A percentile compares a stretch with the other conserved stretches of the same genome.
These are phyloP conservation scores for Lophotis ruficrista DNA, from an alignment of 2,113 vertebrate species.

Conservation along the genomic window DNA sequence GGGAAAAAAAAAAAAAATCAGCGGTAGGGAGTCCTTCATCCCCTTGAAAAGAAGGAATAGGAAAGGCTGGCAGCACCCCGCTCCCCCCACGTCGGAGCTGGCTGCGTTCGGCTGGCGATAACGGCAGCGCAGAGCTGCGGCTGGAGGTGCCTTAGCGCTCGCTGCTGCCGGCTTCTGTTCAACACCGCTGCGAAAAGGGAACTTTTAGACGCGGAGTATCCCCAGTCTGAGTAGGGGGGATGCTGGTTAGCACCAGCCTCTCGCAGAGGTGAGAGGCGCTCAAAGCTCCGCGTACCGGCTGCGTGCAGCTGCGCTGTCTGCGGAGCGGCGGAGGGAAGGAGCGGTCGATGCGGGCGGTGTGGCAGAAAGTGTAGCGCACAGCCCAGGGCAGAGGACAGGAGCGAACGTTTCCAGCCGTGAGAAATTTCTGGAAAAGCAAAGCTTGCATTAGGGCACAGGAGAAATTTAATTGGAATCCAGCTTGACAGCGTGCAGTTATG, in stretches of 20 bases:
- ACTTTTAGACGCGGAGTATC: slow-evolving; percentile 17
- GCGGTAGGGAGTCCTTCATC: slow-evolving; percentile 39
- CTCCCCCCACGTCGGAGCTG: neutral
- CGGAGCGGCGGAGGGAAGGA: neutral
- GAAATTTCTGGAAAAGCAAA: slow-evolving; percentile 35
- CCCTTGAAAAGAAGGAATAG: slow-evolving; percentile 7
- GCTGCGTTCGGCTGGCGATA: slow-evolving; percentile 55
- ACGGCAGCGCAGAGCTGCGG: slow-evolving; percentile 48
- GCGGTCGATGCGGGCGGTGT: neutral
- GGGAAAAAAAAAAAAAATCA: neutral
- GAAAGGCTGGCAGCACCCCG: slow-evolving; percentile 28
- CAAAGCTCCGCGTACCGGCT: neutral
- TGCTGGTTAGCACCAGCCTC: neutral
- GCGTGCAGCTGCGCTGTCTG: neutral
- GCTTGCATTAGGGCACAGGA: neutral
- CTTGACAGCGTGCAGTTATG: slow-evolving; percentile 1
- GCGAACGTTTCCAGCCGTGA: neutral
- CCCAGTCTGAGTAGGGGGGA: neutral
- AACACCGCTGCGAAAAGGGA: neutral
- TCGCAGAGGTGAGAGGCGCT: neutral
- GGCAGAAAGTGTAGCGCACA: neutral
- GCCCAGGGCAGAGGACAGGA: neutral
- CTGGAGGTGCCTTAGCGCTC: slow-evolving; percentile 41
- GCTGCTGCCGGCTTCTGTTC: slow-evolving; percentile 32
- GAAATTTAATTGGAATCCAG: slow-evolving; percentile 18